phyloP scores from a whole-genome alignment of 30 jellyfish, hydroid and myxozoan genomes.

The Cassiopea xamachana region DNA sequence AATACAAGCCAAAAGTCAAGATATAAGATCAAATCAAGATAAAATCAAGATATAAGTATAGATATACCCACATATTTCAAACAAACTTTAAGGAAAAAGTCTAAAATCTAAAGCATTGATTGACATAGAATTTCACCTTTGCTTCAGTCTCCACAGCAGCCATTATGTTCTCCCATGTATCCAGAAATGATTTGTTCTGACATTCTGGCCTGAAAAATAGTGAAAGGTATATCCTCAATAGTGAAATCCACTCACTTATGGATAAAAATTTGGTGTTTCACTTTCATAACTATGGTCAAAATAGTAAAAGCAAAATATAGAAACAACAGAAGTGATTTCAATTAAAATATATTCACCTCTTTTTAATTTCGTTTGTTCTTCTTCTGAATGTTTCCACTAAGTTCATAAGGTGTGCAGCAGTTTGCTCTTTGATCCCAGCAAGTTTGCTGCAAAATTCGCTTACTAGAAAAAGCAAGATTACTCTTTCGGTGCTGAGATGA shows the following conservation, averaged over 20 bases:
- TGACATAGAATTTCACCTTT: slow-evolving; percentile 37
- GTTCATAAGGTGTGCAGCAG: slow-evolving; percentile 66
- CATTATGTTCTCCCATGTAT: slow-evolving; percentile 77
- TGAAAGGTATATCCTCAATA: no score
- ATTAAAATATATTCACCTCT: slow-evolving; percentile 20
- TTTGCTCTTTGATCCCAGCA: slow-evolving; percentile 83
- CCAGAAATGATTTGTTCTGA: slow-evolving; percentile 58
- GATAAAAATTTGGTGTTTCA: no score
- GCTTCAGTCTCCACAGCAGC: slow-evolving; percentile 77
- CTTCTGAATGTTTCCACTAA: slow-evolving; percentile 79
- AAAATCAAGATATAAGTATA: no score
- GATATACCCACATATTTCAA: no score
- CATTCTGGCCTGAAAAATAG: slow-evolving; percentile 66
- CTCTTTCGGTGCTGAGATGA: background rate
- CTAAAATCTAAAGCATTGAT: background rate
- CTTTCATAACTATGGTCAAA: background rate
- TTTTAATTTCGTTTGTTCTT: slow-evolving; percentile 75
- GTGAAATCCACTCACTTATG: background rate
- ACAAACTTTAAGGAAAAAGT: background rate
- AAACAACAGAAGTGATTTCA: background rate
- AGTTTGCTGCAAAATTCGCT: slow-evolving; percentile 80
- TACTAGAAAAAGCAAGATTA: slow-evolving; percentile 1
- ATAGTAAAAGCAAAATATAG: background rate
- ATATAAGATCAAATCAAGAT: no score
- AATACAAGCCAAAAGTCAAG: no score